Base-by-base conservation (phyloP, 2,797 vertebrate species). In the Thripadectes ignobilis region DNA sequence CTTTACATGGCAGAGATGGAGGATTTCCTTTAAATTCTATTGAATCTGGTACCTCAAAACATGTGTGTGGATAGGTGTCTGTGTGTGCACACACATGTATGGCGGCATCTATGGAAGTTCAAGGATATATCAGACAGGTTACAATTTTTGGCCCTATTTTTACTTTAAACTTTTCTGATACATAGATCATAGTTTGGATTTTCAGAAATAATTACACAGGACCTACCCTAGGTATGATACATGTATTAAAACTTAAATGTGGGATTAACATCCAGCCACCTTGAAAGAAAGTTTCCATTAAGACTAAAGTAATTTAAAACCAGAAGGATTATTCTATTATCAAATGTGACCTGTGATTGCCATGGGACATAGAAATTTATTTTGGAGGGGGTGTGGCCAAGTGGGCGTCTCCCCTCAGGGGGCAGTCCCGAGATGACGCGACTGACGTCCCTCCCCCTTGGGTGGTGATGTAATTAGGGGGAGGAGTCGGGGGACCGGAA, bases 21-120 rank as follows among this genome's bases (percentile, higher is more conserved):
- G 30, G 27, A 65, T 7, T 24, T 90, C 6, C 24, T 88, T 46
- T 71, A 51, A 75, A 49, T 61, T 51, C 29, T 68, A 21, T 23
- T 24, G 4, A 81, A 18, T 4, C 27, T 72, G 45, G 9, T 61
- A 43, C 19, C 36, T 72, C 49, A 43, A 57, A 89, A 43, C 0
- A 0, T 20, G 3, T 8, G 4, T 46, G 21, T 18, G 4, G 43
- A 12, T 29, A 7, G 4, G 4, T 6, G 1, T 22, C 12, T 27
- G 7, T 3, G 2, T 12, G 12, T 24, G 4, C 10, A 34, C 2
- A 6, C 2, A 11, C 6, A 10, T 7, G 4, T n/a, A 24, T 5
- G 19, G 19, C 10, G 59, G 4, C 41, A 52, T 26, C 29, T 65
- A 23, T 61, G 16, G 14, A 59, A 41, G 4, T 29, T 79, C 34